phyloP scores from a whole-genome alignment of 2,888 invertebrate species.

The Aromia moschata region DNA sequence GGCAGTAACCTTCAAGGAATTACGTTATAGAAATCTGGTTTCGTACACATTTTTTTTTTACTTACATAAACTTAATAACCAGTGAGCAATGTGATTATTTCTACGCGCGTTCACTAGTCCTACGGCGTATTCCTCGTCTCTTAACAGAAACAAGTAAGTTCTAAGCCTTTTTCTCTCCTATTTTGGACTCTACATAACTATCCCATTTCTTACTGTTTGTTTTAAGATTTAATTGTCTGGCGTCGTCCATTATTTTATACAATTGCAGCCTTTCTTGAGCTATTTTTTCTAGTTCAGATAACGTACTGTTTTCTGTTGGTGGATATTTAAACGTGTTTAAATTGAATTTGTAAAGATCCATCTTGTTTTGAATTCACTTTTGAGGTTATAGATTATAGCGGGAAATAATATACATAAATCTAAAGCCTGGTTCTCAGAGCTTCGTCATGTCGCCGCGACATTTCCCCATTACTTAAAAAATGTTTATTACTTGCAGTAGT shows the following conservation, averaged over 20 bases:
- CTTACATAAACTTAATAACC: constrained; percentile 35
- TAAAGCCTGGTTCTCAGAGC: not conserved
- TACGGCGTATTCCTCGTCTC: constrained; percentile 1
- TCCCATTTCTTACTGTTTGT: constrained; percentile 12
- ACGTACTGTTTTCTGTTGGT: constrained; percentile 2
- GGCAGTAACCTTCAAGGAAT: constrained; percentile 33
- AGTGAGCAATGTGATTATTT: constrained; percentile 31
- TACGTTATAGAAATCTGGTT: not conserved
- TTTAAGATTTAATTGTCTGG: not conserved
- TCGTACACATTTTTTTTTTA: constrained; percentile 1
- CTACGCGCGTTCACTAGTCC: constrained; percentile 11
- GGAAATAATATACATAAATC: not conserved
- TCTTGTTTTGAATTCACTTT: not conserved
- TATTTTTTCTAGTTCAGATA: constrained; percentile 13
- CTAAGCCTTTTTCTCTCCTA: constrained; percentile 4
- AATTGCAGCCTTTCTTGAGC: constrained; percentile 10
- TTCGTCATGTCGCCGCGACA: no score
- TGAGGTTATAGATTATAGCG: not conserved
- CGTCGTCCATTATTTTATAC: constrained; percentile 11
- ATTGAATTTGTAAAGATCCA: constrained; percentile 18
- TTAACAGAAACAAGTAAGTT: constrained; percentile 7
- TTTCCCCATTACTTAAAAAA: no score
- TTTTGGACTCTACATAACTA: not conserved
- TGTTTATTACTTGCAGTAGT: no score
- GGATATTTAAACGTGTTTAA: constrained; percentile 7